phyloP scores from a whole-genome alignment of 1,140 invertebrate species.

The Aphidius gifuensis region DNA sequence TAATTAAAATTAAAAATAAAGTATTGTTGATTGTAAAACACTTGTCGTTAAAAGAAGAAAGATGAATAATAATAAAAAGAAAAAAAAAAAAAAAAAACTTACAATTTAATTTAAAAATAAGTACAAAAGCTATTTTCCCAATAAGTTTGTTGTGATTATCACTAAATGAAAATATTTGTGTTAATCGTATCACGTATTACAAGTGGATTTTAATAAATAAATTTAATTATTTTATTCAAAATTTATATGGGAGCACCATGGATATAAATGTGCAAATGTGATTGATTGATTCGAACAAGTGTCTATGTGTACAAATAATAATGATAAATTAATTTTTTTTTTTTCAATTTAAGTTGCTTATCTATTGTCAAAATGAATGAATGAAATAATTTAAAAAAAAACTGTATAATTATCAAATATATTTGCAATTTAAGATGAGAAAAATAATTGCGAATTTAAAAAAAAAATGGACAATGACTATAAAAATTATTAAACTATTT shows the following conservation, averaged over 20 bases:
- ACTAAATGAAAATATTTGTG: constrained; percentile 40
- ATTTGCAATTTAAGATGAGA: too few relatives aligned
- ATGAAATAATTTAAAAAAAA: constrained; percentile 15
- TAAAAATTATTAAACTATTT: not conserved
- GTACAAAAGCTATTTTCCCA: constrained; percentile 45
- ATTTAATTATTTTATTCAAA: too few relatives aligned
- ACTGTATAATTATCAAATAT: too few relatives aligned
- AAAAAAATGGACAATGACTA: constrained; percentile 12
- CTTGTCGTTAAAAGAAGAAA: not conserved
- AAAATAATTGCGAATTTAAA: constrained; percentile 23
- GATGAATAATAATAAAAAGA: constrained; percentile 17
- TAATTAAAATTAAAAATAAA: constrained; percentile 20
- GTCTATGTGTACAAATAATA: too few relatives aligned
- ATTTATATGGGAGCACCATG: constrained; percentile 6
- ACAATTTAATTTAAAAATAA: constrained; percentile 38
- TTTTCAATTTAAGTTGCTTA: constrained; percentile 34
- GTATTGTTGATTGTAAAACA: constrained; percentile 2
- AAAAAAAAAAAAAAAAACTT: constrained; percentile 22
- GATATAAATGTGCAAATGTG: constrained; percentile 22
- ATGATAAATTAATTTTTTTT: constrained; percentile 1
- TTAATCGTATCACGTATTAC: constrained; percentile 31
- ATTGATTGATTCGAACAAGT: constrained; percentile 24
- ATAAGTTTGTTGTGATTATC: constrained; percentile 41
- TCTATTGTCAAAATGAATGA: constrained; percentile 27
- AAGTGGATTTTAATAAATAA: constrained; percentile 11